Evolutionary conservation across 2,888 invertebrate genomes (phyloP).

Genomic region (Graphium colonna): DNA sequence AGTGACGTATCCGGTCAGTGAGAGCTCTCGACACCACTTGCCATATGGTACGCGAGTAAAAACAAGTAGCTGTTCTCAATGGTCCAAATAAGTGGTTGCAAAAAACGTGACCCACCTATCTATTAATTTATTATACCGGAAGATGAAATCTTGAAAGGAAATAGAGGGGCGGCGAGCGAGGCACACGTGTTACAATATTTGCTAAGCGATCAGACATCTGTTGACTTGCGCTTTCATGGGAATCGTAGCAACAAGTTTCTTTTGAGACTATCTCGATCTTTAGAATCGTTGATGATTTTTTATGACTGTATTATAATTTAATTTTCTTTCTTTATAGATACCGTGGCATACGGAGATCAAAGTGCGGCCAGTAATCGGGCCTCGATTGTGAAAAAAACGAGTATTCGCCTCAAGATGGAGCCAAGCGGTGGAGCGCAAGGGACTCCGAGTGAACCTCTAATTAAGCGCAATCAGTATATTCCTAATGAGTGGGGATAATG

Average conservation of each 20-base stretch:
- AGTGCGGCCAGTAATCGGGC: slow-evolving; percentile 72
- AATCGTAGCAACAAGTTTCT: slow-evolving; percentile 37
- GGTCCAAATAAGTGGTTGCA: slow-evolving; percentile 50
- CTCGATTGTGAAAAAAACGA: slow-evolving; percentile 74
- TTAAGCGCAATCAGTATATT: slow-evolving; percentile 80
- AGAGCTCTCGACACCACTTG: slow-evolving; percentile 35
- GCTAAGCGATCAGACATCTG: slow-evolving; percentile 72
- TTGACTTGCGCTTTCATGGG: slow-evolving; percentile 43
- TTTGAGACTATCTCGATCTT: slow-evolving; percentile 23
- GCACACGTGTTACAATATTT: slow-evolving; percentile 80
- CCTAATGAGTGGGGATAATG: slow-evolving; percentile 79
- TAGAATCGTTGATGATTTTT: slow-evolving; percentile 11
- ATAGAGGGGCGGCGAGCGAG: slow-evolving; percentile 64
- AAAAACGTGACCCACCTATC: slow-evolving; percentile 55
- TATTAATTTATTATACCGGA: slow-evolving; percentile 76
- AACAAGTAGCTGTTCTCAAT: slow-evolving; percentile 56
- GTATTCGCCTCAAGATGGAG: slow-evolving; percentile 64
- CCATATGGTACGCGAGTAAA: slow-evolving; percentile 58
- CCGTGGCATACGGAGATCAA: slow-evolving; percentile 71
- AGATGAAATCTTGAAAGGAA: slow-evolving; percentile 78
- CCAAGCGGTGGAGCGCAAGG: slow-evolving; percentile 63
- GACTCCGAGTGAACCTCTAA: slow-evolving; percentile 71
- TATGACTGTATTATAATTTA: slow-evolving; percentile 34
- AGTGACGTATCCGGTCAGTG: slow-evolving; percentile 55
- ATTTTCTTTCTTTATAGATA: slow-evolving; percentile 62